Conservation (phyloP, 2,113 vertebrate genomes). For the Siniperca knerii region DNA sequence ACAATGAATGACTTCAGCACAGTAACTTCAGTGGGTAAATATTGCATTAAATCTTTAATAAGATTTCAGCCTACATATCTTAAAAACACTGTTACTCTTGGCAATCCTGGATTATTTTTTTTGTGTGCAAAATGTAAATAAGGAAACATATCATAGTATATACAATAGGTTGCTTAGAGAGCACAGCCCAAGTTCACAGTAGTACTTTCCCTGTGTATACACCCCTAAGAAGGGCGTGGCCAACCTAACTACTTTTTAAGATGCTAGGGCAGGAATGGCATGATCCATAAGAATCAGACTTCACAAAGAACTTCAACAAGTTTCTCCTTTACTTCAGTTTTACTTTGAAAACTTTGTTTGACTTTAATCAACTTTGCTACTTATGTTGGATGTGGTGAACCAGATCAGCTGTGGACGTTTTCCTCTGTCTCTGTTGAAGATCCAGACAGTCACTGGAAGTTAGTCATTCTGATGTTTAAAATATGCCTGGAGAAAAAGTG, state of each 20-base stretch:
- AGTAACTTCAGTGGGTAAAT: not conserved
- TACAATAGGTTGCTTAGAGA: not conserved
- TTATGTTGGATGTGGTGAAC: slow-evolving; percentile 2
- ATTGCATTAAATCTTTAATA: not conserved
- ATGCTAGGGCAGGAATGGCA: slow-evolving; percentile 10
- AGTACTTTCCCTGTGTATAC: not conserved
- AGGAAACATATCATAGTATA: not conserved
- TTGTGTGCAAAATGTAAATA: not conserved
- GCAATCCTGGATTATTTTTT: not conserved
- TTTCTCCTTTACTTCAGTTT: not conserved
- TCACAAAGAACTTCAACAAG: not conserved
- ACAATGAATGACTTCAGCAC: not conserved
- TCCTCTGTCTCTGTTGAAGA: not conserved
- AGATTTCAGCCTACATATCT: slow-evolving; percentile 3
- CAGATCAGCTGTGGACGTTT: not conserved
- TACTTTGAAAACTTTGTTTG: not conserved
- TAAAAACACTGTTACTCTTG: not conserved
- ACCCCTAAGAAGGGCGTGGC: slow-evolving; percentile 23
- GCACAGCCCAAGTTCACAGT: not conserved
- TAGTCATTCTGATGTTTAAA: not conserved
- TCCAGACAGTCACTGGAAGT: not conserved
- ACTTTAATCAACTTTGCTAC: not conserved
- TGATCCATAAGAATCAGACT: slow-evolving; percentile 9
- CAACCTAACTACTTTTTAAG: slow-evolving; percentile 7
- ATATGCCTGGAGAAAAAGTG: not conserved